phyloP scores from a whole-genome alignment of 2,888 invertebrate genomes.

The Rapana venosa region DNA sequence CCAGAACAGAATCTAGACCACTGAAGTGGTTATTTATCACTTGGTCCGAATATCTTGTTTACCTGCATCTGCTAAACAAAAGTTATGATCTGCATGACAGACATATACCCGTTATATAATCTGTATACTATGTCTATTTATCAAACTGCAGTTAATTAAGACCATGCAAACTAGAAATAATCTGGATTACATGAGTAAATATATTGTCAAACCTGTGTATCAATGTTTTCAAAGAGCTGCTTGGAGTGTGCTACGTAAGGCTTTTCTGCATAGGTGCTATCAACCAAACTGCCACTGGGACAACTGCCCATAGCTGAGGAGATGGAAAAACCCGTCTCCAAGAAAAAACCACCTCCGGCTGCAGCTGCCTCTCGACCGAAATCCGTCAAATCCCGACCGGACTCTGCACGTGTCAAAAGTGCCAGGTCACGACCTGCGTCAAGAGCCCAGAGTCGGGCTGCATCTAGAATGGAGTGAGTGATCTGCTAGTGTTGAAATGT shows the following conservation, averaged over 20 bases:
- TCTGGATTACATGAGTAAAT: too few species aligned
- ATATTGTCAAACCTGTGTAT: too few species aligned
- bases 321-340: not conserved
- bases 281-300: not conserved
- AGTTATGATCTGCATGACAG: too few species aligned
- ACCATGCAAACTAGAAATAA: too few species aligned
- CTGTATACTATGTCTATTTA: too few species aligned
- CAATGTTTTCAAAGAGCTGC: too few species aligned
- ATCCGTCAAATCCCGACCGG: constrained; percentile 53
- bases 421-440: constrained; percentile 58
- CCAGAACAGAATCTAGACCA: too few species aligned
- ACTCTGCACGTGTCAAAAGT: constrained; percentile 48
- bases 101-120: too few species aligned
- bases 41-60: too few species aligned
- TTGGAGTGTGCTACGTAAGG: not conserved
- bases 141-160: too few species aligned
- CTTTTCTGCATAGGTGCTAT: constrained; percentile 17
- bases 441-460: constrained; percentile 57
- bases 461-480: constrained; percentile 42
- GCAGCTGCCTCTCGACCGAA: constrained; percentile 27
- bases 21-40: too few species aligned
- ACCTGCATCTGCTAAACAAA: too few species aligned
- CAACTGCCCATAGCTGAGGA: not conserved
- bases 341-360: not conserved
- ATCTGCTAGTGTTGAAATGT: not conserved